Base-by-base conservation (phyloP, 2,888 invertebrate genomes). In the Callosobruchus maculatus region DNA sequence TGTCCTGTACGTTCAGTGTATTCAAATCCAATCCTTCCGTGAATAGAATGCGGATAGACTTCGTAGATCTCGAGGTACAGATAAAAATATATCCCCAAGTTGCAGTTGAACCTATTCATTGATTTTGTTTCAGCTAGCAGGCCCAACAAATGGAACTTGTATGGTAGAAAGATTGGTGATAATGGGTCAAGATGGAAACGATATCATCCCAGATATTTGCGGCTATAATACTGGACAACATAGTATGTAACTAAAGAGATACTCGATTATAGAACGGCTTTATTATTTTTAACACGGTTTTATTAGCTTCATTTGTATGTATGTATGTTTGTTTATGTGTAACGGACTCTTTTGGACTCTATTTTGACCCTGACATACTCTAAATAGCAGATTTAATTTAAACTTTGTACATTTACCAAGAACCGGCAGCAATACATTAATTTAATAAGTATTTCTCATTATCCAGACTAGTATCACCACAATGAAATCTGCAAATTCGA, bases 181-280 rank as follows among this genome's bases (percentile, higher is more conserved):
- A 3, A 90, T 92, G 0, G 94, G 94, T 0, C 92, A 93, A 82
- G 93, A 93, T 84, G 81, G 88, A 0, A 94, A 94, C 82, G 91
- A 89, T 76, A 85, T 90, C n/a, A 87, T 94, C 75, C 94, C 94
- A 0, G 88, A 90, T 4, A 85, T 95, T 22, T 95, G 95, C 83
- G 95, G 95, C 21, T 90, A 92, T 68, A 94, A 94, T 82, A 91
- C 92, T 0, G 94, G 93, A 20, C 93, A 93, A 84, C 94, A 94
- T 81, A 87, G 95, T 94, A 88, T 88, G 86, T 74, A 70, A 69
- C 9, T 13, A 13, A 7, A 13, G 18, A 49, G 49, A 30, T n/a
- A n/a, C n/a, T n/a, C 7, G 26, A 26, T 26, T 4, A 7, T 26
- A 4, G 26, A 26, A 26, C 7, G 7, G n/a, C 30, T 13, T 13